Evolutionary conservation across 64 coral and sea anemone species (phyloP).

Genomic region (Stichodactyla mertensii): DNA sequence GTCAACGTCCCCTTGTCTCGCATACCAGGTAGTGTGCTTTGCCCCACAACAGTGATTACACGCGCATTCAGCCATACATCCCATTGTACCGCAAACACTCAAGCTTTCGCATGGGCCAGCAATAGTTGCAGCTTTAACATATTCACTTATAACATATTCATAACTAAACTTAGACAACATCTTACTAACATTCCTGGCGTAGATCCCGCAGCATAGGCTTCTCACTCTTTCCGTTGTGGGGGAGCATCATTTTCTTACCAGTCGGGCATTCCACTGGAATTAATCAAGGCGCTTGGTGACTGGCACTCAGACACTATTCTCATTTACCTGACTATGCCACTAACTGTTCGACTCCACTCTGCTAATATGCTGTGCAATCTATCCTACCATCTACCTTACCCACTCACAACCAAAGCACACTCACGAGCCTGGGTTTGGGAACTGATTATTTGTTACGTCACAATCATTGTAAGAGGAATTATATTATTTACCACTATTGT

Average conservation of each 20-base stretch:
- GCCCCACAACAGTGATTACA: not conserved
- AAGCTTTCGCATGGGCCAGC: slow-evolving; percentile 19
- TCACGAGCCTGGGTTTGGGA: too few species aligned
- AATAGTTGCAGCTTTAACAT: not conserved
- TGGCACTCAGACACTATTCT: too few species aligned
- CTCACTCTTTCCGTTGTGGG: not conserved
- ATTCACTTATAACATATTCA: slow-evolving; percentile 20
- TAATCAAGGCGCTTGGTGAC: not conserved
- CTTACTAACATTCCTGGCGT: not conserved
- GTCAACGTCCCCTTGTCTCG: slow-evolving; percentile 10
- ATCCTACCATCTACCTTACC: too few species aligned
- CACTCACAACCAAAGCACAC: too few species aligned
- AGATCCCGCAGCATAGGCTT: not conserved
- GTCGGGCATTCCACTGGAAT: not conserved
- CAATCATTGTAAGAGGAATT: too few species aligned
- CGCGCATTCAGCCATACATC: slow-evolving; percentile 8
- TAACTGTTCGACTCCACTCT: too few species aligned
- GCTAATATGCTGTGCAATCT: too few species aligned
- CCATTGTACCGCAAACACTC: not conserved
- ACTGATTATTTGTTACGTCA: too few species aligned
- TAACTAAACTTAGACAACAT: not conserved
- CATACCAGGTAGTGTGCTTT: not conserved
- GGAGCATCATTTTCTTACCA: not conserved
- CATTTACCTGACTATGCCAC: too few species aligned
- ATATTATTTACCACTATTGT: too few species aligned